Evolutionary conservation across 2,797 vertebrate genomes (phyloP).

Genomic region (Cheirogaleus major): DNA sequence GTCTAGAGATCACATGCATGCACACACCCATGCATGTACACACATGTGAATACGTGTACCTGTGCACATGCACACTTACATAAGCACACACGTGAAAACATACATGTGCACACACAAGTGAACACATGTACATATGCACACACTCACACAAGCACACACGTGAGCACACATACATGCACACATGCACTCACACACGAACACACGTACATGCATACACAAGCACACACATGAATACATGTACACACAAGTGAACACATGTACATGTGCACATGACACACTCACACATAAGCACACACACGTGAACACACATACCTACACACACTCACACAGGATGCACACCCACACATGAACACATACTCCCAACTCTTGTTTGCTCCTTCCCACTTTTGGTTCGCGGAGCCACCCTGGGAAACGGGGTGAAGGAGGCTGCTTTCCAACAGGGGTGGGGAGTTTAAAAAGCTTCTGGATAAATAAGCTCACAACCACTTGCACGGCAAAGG

Average conservation of each 20-base stretch:
- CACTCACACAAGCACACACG: accelerated
- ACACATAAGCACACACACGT: no score
- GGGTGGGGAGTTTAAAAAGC: not conserved
- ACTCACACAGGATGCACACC: not conserved
- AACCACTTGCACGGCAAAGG: not conserved
- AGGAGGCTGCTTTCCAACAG: not conserved
- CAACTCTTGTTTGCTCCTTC: not conserved
- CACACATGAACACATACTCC: not conserved
- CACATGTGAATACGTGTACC: no score
- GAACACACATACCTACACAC: no score
- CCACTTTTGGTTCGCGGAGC: accelerated
- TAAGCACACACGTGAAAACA: no score
- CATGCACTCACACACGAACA: not conserved
- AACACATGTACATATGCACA: no score
- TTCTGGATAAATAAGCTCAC: not conserved
- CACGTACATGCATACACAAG: accelerated
- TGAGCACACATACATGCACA: accelerated
- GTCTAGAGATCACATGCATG: not conserved
- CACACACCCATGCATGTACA: no score
- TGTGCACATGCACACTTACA: no score
- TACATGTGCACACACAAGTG: not conserved
- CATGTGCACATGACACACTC: not conserved
- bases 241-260: not conserved
- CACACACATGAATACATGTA: no score
- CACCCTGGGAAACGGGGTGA: not conserved